phyloP scores from a whole-genome alignment of 1,140 invertebrate species.

The Sweltsa coloradensis region DNA sequence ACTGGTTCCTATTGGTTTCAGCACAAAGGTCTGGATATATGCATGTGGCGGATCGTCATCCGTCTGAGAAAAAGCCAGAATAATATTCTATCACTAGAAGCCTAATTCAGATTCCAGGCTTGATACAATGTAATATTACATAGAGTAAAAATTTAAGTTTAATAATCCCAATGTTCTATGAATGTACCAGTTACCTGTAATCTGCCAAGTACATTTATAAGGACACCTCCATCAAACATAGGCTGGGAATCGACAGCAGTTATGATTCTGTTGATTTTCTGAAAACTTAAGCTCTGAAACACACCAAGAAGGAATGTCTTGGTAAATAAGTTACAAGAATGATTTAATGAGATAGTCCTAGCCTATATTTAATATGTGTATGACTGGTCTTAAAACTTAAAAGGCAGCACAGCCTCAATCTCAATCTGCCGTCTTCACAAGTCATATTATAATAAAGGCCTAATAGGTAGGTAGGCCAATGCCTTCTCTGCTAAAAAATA shows the following conservation, averaged over 20 bases:
- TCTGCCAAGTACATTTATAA: slow-evolving; percentile 87
- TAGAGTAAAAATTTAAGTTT: slow-evolving; percentile 6
- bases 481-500: no score
- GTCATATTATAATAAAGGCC: no score
- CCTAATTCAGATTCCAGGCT: not conserved
- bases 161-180: not conserved
- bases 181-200: slow-evolving; percentile 81
- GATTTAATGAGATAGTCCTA: no score
- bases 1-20: slow-evolving; percentile 71
- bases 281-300: slow-evolving; percentile 72
- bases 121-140: not conserved
- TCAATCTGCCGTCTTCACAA: no score
- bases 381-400: no score
- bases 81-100: not conserved
- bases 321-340: no score
- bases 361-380: no score
- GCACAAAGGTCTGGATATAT: slow-evolving; percentile 82
- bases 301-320: no score
- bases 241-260: slow-evolving; percentile 91
- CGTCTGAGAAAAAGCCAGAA: slow-evolving; percentile 43
- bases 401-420: no score
- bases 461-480: no score
- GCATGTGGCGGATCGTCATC: slow-evolving; percentile 85
- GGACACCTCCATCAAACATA: slow-evolving; percentile 86
- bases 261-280: slow-evolving; percentile 84